Evolutionary conservation across 37 sponge, comb jelly and placozoan species (phyloP).

Genomic region (Aphrocallistes beatrix): DNA sequence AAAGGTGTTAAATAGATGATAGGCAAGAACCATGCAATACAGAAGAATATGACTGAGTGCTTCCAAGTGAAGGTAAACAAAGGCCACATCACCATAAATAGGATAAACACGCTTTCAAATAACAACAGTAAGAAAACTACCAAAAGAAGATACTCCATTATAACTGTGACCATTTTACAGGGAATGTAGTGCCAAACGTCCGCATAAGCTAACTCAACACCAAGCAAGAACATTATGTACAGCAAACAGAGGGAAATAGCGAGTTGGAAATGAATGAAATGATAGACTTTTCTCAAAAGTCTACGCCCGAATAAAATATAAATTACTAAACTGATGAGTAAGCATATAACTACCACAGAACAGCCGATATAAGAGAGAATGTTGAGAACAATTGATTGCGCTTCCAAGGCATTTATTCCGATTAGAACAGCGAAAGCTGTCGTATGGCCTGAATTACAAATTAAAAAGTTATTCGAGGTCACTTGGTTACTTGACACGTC

Average conservation of each 20-base stretch:
- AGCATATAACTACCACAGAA: constrained; percentile 36
- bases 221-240: neutral
- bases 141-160: neutral
- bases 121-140: neutral
- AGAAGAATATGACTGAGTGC: neutral
- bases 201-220: neutral
- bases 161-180: neutral
- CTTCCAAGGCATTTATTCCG: neutral
- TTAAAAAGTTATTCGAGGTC: neutral
- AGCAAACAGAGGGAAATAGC: neutral
- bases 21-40: neutral
- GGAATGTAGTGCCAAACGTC: neutral
- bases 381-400: constrained; percentile 21
- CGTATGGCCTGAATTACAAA: neutral
- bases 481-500: neutral
- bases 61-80: neutral
- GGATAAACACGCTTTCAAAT: neutral
- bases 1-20: neutral
- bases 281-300: neutral
- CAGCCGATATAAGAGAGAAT: constrained; percentile 46
- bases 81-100: neutral
- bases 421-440: neutral
- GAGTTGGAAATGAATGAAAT: neutral
- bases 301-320: constrained; percentile 24
- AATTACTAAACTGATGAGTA: constrained; percentile 32